Evolutionary conservation across 2,888 invertebrate species (phyloP), one percentile per base, ranked within the genome.

Genomic region (Watsonalla cultraria): DNA sequence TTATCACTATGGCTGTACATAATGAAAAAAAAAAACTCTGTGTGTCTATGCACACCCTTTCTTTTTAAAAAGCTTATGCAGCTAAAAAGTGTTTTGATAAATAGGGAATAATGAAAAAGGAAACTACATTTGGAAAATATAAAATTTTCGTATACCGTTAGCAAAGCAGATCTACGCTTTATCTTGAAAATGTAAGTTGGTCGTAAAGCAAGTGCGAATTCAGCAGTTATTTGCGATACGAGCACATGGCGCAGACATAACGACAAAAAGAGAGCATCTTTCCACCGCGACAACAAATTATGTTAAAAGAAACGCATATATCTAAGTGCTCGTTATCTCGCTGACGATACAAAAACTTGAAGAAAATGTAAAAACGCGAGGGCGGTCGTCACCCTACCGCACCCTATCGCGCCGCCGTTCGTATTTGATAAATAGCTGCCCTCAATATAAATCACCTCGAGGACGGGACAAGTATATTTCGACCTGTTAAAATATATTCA

Each of bases 341-440:
- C 78, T 82, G 78, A 82, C 76, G 77, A 66, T 66, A 79, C 78
- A 82, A 80, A 84, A 84, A 80, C 66, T 66, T 53, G 58, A 62
- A 73, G 78, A 76, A 76, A 80, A 77, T 74, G 71, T 79, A 80
- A 77, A 76, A 78, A 68, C 66, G 65, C 57, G 60, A 62, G 66
- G 58, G 70, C 72, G 70, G 67, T 64, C 69, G 65, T 65, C 67
- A 65, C 64, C 69, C 72, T 60, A 59, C 54, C 54, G 49, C 54
- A 51, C n/a, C n/a, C n/a, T n/a, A n/a, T 52, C 58, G 58, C 54
- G 42, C 68, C 64, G 70, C 73, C 73, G 67, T 67, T 66, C 74
- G 74, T 76, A 73, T 83, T 86, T 84, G 82, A 84, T 84, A 84
- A 84, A 86, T 82, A 81, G 76, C 78, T 76, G 60, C 60, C 62